Evolutionary conservation across 2,113 vertebrate genomes (phyloP), one percentile per base, ranked within the genome.

Genomic region (Myiagra hebetior): DNA sequence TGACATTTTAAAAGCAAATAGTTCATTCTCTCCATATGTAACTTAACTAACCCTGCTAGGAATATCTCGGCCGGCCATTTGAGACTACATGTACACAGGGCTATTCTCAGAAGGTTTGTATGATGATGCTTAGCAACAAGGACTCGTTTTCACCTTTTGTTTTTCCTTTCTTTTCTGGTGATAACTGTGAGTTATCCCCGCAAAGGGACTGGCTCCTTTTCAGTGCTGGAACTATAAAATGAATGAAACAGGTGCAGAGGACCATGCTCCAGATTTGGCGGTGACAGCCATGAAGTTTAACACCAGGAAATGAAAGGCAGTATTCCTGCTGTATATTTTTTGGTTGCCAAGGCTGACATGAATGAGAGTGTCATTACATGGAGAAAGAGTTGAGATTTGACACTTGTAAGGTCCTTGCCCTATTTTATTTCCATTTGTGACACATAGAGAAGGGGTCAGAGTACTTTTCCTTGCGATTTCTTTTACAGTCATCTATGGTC

Each of bases 271-370:
- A 89, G 73, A 75, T 95, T 89, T 89, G 86, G 80, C 56, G 87
- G 60, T 52, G 83, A 77, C 70, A 96, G 63, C 59, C 88, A 86
- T 88, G 84, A 91, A 93, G 77, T 15, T 33, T 89, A 93, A 92
- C 83, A 89, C 83, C 86, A 95, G 91, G 89, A 95, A 95, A 93
- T 81, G 68, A 91, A 95, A 93, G 39, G 64, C 60, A 91, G 30
- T 93, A 93, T 77, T 96, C 55, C 69, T 87, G 65, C 63, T 77
- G 68, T 63, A 35, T 91, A 63, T 93, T 91, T 90, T 87, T 88
- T 70, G 27, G 44, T 92, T 95, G 83, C 91, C 93, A 96, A 78
- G 76, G 52, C 64, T 91, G 73, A 96, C 41, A 72, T 56, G 52
- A 75, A 72, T 56, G 52, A 75, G 23, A 74, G 68, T 68, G 50